Base-by-base conservation (phyloP, 2,797 vertebrate genomes). In the Thalassophryne amazonica region DNA sequence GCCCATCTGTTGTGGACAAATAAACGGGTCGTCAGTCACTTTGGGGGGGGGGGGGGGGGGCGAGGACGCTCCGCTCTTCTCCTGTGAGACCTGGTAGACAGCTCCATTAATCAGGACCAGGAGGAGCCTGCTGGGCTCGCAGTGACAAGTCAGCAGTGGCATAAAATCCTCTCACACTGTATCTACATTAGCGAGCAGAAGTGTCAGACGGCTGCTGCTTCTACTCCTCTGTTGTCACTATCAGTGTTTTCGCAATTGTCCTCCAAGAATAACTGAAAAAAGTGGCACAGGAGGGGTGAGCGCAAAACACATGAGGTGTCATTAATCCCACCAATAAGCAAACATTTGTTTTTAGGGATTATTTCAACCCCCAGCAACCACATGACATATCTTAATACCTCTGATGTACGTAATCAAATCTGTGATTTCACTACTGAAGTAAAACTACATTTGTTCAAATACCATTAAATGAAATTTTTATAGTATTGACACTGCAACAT, bases 1-100 rank as follows among this genome's bases (percentile, higher is more conserved):
- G 77, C 65, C 85, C 84, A 87, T 86, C 84, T 88, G 86, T 74
- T 85, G 68, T 73, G 60, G 59, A 74, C 60, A 81, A 85, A 86
- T 75, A 86, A 81, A 72, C 7, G 18, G 56, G 40, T 49, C 57
- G 61, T 43, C 64, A n/a, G 67, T 78, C 74, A 76, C 73, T 70
- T n/a, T n/a, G n/a, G n/a, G n/a, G n/a, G n/a, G n/a, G n/a, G n/a
- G n/a, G n/a, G n/a, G n/a, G n/a, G n/a, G n/a, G n/a, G n/a, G 61
- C 46, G 56, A 71, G 69, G 68, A 65, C 51, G 70, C n/a, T 52
- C 36, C 20, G 37, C 53, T 58, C 55, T 65, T 58, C 67, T 72
- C 70, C 53, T 56, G 40, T 33, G 45, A 75, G 66, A 66, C 66
- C 53, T 66, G 12, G 62, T 54, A 69, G 83, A 86, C 81, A 76